These are phyloP conservation scores for Galaxea fascicularis DNA, from an alignment of 92 coral and sea anemone species.

Conservation along the genomic window DNA sequence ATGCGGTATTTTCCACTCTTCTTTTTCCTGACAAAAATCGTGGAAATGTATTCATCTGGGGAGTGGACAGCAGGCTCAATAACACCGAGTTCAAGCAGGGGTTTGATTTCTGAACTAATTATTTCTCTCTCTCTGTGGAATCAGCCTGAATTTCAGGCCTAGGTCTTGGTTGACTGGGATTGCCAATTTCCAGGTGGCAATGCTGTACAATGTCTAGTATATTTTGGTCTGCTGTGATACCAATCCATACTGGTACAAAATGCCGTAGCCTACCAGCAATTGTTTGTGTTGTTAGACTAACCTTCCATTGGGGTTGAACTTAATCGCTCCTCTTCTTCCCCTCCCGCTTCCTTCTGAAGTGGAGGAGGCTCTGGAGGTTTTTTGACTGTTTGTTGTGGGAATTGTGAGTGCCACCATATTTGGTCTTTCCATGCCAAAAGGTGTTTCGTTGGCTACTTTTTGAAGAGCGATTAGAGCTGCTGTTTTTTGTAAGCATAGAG, in stretches of 20 bases:
- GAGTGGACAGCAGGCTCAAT: slow-evolving; percentile 18
- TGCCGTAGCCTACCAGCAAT: slow-evolving; percentile 15
- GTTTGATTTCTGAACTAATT: not conserved
- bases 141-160: slow-evolving; percentile 20
- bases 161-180: not conserved
- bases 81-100: not conserved
- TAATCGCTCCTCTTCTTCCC: no score
- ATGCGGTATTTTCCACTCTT: slow-evolving; percentile 27
- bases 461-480: not conserved
- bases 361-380: slow-evolving; percentile 19
- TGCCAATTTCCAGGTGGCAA: slow-evolving; percentile 1
- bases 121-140: not conserved
- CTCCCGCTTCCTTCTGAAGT: slow-evolving; percentile 24
- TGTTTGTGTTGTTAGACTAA: not conserved
- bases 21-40: slow-evolving; percentile 24
- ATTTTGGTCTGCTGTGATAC: slow-evolving; percentile 11
- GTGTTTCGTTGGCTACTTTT: not conserved
- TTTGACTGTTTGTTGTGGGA: slow-evolving; percentile 4
- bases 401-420: no score
- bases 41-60: slow-evolving; percentile 31
- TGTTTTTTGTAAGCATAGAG: not conserved
- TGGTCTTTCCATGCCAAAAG: not conserved
- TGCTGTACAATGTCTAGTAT: no score
- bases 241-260: not conserved
- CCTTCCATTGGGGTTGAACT: not conserved